These are phyloP conservation scores for Linepithema humile DNA, from an alignment of 1,140 invertebrate species.

Conservation along the genomic window DNA sequence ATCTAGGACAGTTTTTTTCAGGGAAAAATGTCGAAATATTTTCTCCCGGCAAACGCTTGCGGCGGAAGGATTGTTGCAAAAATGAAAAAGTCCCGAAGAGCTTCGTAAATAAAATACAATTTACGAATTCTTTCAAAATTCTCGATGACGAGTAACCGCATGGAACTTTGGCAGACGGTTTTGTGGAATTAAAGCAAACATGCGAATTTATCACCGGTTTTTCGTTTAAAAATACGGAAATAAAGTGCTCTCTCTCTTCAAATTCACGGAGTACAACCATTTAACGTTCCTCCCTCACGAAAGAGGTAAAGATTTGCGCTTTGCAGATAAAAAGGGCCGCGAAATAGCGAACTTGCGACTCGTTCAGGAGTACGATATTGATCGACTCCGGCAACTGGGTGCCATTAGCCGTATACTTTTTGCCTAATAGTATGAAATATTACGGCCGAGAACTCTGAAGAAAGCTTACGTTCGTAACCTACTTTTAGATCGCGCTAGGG, in stretches of 20 bases:
- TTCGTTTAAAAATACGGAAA: conserved; percentile 24
- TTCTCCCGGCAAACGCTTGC: not conserved
- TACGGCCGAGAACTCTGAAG: conserved; percentile 15
- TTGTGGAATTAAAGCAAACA: conserved; percentile 38
- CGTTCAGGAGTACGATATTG: conserved; percentile 37
- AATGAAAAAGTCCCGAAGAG: not conserved
- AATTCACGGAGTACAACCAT: not conserved
- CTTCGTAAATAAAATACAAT: conserved; percentile 8
- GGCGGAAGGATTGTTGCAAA: not conserved
- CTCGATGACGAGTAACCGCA: not conserved
- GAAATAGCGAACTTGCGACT: not conserved
- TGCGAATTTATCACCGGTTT: not conserved
- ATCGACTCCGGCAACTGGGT: conserved; percentile 43
- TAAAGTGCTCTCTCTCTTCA: conserved; percentile 22
- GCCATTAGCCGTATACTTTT: conserved; percentile 46
- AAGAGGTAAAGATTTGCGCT: conserved; percentile 7
- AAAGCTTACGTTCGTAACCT: conserved; percentile 40
- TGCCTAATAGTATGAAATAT: conserved; percentile 52
- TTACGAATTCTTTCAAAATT: conserved; percentile 5
- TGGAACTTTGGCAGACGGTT: not conserved
- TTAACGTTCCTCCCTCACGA: not conserved
- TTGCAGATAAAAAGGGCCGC: conserved; percentile 7
- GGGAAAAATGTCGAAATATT: conserved; percentile 31
- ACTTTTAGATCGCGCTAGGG: conserved; percentile 17
- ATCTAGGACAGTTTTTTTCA: conserved; percentile 9